Conservation (phyloP, 1,140 invertebrate genomes). For the Ips nitidus region DNA sequence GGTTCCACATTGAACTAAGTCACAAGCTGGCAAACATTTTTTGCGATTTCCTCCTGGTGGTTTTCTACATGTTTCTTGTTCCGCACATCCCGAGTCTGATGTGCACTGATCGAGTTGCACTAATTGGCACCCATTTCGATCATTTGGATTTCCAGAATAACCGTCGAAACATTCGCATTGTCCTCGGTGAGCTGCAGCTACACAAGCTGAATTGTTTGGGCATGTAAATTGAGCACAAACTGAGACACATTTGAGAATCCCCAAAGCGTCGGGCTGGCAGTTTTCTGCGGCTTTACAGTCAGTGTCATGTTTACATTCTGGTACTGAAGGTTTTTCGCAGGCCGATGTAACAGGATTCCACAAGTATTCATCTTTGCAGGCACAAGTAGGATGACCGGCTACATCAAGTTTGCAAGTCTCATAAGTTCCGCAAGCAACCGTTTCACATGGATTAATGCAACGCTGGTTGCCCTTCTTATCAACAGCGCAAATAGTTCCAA, state of each 20-base stretch:
- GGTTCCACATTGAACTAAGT: conserved; percentile 75
- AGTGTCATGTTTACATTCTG: conserved; percentile 71
- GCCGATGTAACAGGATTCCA: conserved; percentile 79
- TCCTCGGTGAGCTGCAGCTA: conserved; percentile 71
- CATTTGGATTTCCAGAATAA: conserved; percentile 84
- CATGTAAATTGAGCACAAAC: conserved; percentile 81
- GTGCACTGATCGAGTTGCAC: conserved; percentile 71
- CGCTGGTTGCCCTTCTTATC: conserved; percentile 62
- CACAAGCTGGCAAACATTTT: conserved; percentile 74
- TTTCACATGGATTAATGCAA: conserved; percentile 77
- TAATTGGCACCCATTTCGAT: conserved; percentile 78
- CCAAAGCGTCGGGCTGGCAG: conserved; percentile 79
- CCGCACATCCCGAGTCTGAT: conserved; percentile 78
- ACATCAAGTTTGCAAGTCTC: conserved; percentile 73
- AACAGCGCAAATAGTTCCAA: conserved; percentile 62
- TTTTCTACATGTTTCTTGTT: conserved; percentile 72
- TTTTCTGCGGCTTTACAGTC: conserved; percentile 71
- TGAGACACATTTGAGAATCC: conserved; percentile 77
- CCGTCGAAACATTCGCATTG: conserved; percentile 79
- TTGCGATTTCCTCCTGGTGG: conserved; percentile 46
- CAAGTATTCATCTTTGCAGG: conserved; percentile 72
- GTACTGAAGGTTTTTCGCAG: conserved; percentile 83
- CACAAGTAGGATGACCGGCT: conserved; percentile 69
- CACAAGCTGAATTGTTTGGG: conserved; percentile 77
- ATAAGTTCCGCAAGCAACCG: conserved; percentile 76